Base-by-base conservation (phyloP, 2,113 vertebrate genomes). In the Pardalotus punctatus region DNA sequence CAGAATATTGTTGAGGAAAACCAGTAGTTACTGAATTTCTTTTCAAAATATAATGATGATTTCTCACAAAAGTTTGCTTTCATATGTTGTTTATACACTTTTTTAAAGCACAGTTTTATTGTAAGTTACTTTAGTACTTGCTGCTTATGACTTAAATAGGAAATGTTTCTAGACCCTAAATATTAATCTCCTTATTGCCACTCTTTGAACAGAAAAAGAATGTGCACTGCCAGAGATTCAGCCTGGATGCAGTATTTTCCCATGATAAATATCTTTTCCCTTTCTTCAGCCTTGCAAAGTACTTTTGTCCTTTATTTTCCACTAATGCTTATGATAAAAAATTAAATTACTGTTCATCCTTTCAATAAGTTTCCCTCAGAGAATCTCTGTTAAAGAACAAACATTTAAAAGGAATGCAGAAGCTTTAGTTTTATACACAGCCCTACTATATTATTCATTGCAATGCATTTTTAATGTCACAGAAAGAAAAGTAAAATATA, bases 261-360 rank as follows among this genome's bases (percentile, higher is more conserved):
- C 96, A 90, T 97, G 97, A 98, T 97, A 96, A 98, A 97, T 96
- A 95, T 97, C 88, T 97, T 92, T 97, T 97, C 94, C 87, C 92
- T 96, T 94, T 96, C 92, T 98, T 97, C 88, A 97, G 95, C 71
- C 66, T n/a, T 85, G 96, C 64, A 97, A 97, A 97, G 90, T 97
- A 96, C 95, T 98, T 98, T 97, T 98, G 97, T 98, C 97, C 97
- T 98, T 98, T 98, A 95, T 98, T 98, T 97, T 96, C 94, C 96
- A 94, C 97, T 97, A 98, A 98, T 97, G 96, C 96, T 98, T 98
- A 98, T 97, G 96, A 98, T 98, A 97, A 98, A 98, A 98, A 98
- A 98, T 98, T 98, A 98, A 98, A 98, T 98, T 98, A 98, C 96
- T 94, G 95, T 97, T 98, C 98, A 96, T 98, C 95, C 93, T 97